Conservation (phyloP, 2,797 vertebrate species). For the Taeniopygia guttata region DNA sequence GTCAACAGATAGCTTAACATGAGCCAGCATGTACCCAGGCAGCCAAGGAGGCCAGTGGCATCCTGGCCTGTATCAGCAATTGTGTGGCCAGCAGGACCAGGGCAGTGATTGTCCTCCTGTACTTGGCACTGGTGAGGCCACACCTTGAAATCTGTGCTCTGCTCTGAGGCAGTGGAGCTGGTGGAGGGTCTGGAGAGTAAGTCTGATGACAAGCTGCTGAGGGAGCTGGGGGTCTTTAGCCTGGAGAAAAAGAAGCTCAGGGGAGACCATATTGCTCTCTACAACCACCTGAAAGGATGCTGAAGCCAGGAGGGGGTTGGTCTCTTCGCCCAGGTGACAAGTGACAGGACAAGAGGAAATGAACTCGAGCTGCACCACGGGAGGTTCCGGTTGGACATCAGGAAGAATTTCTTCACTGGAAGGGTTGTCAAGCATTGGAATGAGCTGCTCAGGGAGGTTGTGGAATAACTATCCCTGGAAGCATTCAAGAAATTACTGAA, state of each 20-base stretch:
- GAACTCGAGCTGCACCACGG: background rate
- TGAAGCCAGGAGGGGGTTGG: background rate
- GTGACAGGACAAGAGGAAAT: background rate
- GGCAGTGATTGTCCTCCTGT: background rate
- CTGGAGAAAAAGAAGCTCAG: background rate
- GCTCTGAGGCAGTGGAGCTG: background rate
- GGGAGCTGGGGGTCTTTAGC: background rate
- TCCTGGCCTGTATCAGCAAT: background rate
- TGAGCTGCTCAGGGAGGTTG: background rate
- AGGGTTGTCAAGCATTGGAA: background rate
- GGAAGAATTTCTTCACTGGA: background rate
- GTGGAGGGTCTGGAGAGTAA: background rate
- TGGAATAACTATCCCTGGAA: background rate
- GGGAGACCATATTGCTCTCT: background rate
- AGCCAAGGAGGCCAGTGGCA: background rate
- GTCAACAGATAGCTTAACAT: background rate
- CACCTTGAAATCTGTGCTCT: background rate
- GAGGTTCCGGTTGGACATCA: background rate
- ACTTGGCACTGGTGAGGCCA: rapidly evolving
- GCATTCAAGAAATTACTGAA: background rate
- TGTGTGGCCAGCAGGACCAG: background rate
- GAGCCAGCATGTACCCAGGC: background rate
- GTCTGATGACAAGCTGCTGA: background rate
- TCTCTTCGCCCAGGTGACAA: background rate
- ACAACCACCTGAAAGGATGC: background rate